Evolutionary conservation across 1,140 invertebrate species (phyloP).

Genomic region (Drosophila nigromelanica): DNA sequence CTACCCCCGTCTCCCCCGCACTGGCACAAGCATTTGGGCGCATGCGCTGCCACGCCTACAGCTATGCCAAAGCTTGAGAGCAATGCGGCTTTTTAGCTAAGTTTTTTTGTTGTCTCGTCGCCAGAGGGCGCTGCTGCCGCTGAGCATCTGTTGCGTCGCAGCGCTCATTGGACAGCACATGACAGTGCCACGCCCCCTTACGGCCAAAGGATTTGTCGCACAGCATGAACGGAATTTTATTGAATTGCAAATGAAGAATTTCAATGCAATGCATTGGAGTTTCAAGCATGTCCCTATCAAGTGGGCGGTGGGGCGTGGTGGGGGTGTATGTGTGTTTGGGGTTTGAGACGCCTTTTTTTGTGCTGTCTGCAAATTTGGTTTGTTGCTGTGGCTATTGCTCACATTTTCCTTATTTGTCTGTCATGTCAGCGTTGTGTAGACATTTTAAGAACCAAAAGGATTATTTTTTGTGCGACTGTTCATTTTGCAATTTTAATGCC

Average conservation of each 20-base stretch:
- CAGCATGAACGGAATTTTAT: constrained; percentile 70
- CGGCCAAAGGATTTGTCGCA: constrained; percentile 34
- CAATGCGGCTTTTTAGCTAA: constrained; percentile 5
- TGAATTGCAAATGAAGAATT: constrained; percentile 81
- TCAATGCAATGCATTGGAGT: constrained; percentile 77
- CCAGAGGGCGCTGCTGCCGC: constrained; percentile 25
- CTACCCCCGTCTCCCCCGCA: constrained; percentile 27
- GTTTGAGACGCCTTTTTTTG: constrained; percentile 31
- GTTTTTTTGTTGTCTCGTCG: constrained; percentile 2
- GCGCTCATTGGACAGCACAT: constrained; percentile 55
- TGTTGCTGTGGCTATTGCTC: neutral
- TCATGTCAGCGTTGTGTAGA: constrained; percentile 60
- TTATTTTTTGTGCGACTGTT: constrained; percentile 66
- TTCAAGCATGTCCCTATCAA: constrained; percentile 19
- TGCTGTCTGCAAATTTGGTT: constrained; percentile 2
- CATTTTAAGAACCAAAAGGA: constrained; percentile 78
- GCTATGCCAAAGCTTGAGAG: constrained; percentile 25
- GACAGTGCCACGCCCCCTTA: constrained; percentile 53
- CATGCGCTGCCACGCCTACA: constrained; percentile 76
- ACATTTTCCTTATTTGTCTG: neutral
- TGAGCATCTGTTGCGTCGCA: constrained; percentile 60
- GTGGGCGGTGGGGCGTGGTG: neutral
- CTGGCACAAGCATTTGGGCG: constrained; percentile 38
- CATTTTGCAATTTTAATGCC: constrained; percentile 58
- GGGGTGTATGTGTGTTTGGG: neutral